Evolutionary conservation across 2,888 invertebrate species (phyloP).

Genomic region (Tryphoninae sp.): DNA sequence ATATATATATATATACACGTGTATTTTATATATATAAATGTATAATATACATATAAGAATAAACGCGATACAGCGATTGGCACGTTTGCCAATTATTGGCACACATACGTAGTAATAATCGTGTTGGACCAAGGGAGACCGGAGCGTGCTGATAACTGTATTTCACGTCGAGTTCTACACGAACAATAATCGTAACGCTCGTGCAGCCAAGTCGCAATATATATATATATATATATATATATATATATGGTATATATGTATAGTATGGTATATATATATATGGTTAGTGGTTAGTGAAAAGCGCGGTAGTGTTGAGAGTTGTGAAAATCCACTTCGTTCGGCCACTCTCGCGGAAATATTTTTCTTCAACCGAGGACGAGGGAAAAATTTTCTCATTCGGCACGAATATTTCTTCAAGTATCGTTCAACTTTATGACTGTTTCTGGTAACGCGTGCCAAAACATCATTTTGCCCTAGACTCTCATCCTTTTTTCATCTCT

Average conservation of each 20-base stretch:
- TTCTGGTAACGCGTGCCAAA: constrained; percentile 22
- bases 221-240: not conserved
- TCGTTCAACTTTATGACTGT: constrained; percentile 52
- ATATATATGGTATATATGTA: not conserved
- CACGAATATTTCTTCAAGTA: constrained; percentile 55
- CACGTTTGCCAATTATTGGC: constrained; percentile 5
- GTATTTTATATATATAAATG: constrained; percentile 12
- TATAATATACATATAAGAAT: not conserved
- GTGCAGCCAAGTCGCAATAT: not conserved
- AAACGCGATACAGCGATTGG: not conserved
- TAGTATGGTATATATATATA: too few relatives aligned
- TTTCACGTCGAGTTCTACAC: not conserved
- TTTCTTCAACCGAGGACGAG: constrained; percentile 29
- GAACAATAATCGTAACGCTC: constrained; percentile 2
- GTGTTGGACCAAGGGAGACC: not conserved
- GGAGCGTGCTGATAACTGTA: not conserved
- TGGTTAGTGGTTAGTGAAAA: not conserved
- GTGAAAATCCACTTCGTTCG: constrained; percentile 47
- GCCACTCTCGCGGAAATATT: constrained; percentile 16
- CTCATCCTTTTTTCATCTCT: too few relatives aligned
- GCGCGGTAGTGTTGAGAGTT: not conserved
- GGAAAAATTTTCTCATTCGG: constrained; percentile 50
- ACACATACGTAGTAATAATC: not conserved
- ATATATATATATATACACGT: not conserved
- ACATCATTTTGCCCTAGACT: constrained; percentile 40